Percentiles rank a stretch among this genome's conserved stretches.
These are phyloP conservation scores for Pteronotus mesoamericanus DNA, from an alignment of 2,797 vertebrate species.

Conservation along the genomic window DNA sequence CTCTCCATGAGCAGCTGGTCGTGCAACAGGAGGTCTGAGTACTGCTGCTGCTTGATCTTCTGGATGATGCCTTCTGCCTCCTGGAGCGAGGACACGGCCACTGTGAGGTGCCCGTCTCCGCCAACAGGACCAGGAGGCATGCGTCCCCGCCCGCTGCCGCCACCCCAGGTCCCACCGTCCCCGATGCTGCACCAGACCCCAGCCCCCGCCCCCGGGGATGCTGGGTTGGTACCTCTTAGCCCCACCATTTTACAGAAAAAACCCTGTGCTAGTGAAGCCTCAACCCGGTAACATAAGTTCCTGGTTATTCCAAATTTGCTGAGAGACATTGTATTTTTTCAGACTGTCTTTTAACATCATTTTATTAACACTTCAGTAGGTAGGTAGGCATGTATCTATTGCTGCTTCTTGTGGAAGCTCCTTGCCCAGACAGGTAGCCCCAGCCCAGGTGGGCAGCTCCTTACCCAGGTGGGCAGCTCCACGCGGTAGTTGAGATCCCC, in stretches of 20 bases:
- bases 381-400: not conserved
- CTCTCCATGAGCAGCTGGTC: slow-evolving; percentile 94
- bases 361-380: not conserved
- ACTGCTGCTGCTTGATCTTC: slow-evolving; percentile 97
- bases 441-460: not conserved
- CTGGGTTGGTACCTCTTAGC: not conserved
- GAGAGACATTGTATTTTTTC: not conserved
- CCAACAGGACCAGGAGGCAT: rapidly evolving
- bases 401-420: not conserved
- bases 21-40: slow-evolving; percentile 88
- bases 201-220: not conserved
- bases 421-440: not conserved
- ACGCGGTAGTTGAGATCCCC: slow-evolving; percentile 97
- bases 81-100: slow-evolving; percentile 81
- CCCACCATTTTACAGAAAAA: not conserved
- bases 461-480: slow-evolving; percentile 89
- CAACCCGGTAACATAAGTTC: rapidly evolving
- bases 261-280: not conserved
- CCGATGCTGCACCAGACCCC: rapidly evolving
- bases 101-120: slow-evolving; percentile 40
- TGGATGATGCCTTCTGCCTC: slow-evolving; percentile 95
- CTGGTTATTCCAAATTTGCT: not conserved
- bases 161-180: rapidly evolving
- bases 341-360: not conserved
- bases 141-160: rapidly evolving